Evolutionary conservation across 2,113 vertebrate genomes (phyloP).

Genomic region (Syrrhaptes paradoxus): DNA sequence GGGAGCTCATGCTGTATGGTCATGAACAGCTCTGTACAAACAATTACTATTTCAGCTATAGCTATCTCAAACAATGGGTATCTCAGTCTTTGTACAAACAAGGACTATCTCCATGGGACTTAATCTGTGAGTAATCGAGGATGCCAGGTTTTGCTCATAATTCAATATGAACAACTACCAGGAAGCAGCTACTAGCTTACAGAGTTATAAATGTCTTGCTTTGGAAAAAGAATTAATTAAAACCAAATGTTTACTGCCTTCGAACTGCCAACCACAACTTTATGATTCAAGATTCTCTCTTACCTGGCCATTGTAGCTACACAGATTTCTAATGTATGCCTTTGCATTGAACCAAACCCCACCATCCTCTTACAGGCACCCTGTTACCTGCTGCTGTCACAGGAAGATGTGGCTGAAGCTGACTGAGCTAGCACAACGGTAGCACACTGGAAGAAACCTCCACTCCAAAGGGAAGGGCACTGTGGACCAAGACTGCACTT

Average conservation of each 20-base stretch:
- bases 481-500: background rate
- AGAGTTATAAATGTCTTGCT: background rate
- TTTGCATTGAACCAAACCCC: background rate
- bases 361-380: background rate
- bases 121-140: background rate
- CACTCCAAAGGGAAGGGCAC: background rate
- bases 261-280: background rate
- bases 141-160: background rate
- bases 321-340: accelerated
- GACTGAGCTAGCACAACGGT: background rate
- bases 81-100: background rate
- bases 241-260: background rate
- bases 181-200: background rate
- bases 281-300: background rate
- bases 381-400: background rate
- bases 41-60: background rate
- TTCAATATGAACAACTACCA: background rate
- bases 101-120: background rate
- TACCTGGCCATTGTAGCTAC: background rate
- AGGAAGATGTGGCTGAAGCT: background rate
- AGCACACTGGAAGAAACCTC: background rate
- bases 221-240: background rate
- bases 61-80: background rate
- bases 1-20: background rate
- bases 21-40: background rate